Evolutionary conservation across 2,888 invertebrate species (phyloP).

Genomic region (Andricus quercusramuli): DNA sequence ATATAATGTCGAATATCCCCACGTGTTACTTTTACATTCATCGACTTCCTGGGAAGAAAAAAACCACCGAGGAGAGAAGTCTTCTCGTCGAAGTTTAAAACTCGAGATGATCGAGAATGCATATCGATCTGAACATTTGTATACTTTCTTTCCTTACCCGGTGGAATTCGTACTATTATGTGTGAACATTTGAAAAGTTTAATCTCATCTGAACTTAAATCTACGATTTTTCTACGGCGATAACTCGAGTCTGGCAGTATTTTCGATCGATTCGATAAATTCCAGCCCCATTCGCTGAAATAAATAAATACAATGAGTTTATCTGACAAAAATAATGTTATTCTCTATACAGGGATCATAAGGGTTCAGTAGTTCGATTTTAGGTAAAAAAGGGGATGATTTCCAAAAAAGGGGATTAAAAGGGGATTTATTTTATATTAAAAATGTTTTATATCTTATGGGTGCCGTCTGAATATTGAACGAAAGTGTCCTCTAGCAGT

Average conservation of each 20-base stretch:
- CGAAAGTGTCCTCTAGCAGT: too few species aligned
- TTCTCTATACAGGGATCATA: too few species aligned
- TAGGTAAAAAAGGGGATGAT: too few species aligned
- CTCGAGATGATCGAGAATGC: constrained; percentile 46
- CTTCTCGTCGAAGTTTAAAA: constrained; percentile 51
- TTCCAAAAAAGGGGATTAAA: too few species aligned
- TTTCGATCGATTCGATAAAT: constrained; percentile 81
- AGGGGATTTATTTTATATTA: too few species aligned
- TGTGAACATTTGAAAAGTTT: constrained; percentile 83
- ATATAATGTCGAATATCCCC: constrained; percentile 67
- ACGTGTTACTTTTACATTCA: constrained; percentile 50
- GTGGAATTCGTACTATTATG: constrained; percentile 84
- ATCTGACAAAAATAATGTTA: too few species aligned
- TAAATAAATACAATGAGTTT: constrained; percentile 40
- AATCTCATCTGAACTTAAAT: constrained; percentile 83
- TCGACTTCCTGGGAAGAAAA: constrained; percentile 52
- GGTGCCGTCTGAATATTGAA: too few species aligned
- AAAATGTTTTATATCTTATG: too few species aligned
- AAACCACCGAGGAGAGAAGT: constrained; percentile 47
- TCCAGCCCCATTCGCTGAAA: constrained; percentile 81
- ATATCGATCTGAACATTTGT: constrained; percentile 56
- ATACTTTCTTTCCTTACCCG: constrained; percentile 67
- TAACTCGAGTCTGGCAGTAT: constrained; percentile 80
- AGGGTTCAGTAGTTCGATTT: too few species aligned
- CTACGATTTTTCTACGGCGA: constrained; percentile 78